Evolutionary conservation across 2,797 vertebrate genomes (phyloP).

Genomic region (Acipenser transmontanus): DNA sequence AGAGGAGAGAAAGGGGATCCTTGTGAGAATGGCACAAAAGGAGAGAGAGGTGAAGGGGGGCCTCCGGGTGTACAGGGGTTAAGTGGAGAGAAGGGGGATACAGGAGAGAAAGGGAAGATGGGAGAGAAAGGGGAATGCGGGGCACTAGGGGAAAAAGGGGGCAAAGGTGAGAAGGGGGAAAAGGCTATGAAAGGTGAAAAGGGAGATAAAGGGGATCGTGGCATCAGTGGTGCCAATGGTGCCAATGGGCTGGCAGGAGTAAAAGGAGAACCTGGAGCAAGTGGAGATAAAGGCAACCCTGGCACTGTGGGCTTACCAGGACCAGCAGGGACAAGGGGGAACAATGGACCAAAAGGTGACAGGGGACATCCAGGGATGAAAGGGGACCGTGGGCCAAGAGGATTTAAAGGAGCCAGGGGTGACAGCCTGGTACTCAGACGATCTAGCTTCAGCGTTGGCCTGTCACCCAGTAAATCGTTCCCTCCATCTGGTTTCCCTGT

Average conservation of each 20-base stretch:
- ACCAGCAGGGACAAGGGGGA: conserved; percentile 67
- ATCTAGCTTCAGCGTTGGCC: conserved; percentile 84
- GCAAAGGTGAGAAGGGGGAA: conserved; percentile 74
- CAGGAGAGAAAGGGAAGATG: conserved; percentile 73
- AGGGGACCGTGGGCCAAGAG: conserved; percentile 70
- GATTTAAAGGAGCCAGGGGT: conserved; percentile 76
- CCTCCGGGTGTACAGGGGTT: conserved; percentile 59
- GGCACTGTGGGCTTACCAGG: conserved; percentile 65
- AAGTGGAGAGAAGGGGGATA: conserved; percentile 59
- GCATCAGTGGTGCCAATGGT: conserved; percentile 67
- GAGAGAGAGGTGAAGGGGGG: conserved; percentile 79
- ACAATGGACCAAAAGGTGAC: conserved; percentile 70
- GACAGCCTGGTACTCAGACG: conserved; percentile 39
- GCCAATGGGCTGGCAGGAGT: conserved; percentile 63
- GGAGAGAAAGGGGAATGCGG: conserved; percentile 80
- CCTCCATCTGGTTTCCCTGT: conserved; percentile 80
- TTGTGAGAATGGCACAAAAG: conserved; percentile 77
- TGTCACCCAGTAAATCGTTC: conserved; percentile 81
- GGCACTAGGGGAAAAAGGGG: conserved; percentile 68
- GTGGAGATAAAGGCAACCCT: conserved; percentile 73
- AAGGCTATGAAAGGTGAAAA: conserved; percentile 69
- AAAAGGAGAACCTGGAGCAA: conserved; percentile 68
- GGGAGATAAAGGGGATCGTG: conserved; percentile 72
- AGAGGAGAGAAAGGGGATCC: conserved; percentile 75
- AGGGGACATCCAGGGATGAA: conserved; percentile 78